A percentile compares a stretch with the other conserved stretches of the same genome.
Conservation (phyloP, 2,888 invertebrate genomes). For the Brachynemurus nebulosus region DNA sequence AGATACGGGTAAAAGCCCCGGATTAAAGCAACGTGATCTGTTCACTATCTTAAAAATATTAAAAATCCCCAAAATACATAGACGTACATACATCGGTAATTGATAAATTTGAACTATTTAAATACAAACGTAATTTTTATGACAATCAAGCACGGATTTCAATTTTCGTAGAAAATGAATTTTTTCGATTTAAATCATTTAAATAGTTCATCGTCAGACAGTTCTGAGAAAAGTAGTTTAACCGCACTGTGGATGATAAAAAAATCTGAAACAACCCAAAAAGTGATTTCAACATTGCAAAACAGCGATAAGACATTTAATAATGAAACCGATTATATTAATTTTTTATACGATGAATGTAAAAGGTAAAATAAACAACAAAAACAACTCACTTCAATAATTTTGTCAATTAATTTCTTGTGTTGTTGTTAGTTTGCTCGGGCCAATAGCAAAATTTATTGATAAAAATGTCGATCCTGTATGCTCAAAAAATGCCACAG, state of each 20-base stretch:
- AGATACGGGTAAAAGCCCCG: no score
- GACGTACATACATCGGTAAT: no score
- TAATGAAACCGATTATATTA: neutral
- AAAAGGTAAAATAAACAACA: neutral
- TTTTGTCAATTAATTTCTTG: neutral
- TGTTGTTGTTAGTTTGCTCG: neutral
- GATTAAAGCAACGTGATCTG: no score
- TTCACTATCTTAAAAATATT: no score
- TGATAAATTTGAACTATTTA: no score
- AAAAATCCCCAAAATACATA: no score
- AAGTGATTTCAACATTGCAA: neutral
- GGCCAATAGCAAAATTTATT: neutral
- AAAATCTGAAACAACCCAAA: neutral
- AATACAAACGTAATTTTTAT: no score
- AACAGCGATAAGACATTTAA: neutral
- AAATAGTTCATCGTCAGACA: no score
- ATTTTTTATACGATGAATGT: neutral
- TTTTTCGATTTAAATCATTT: no score
- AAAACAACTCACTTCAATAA: neutral
- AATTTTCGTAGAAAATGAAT: no score
- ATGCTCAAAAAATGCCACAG: neutral
- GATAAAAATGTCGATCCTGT: neutral
- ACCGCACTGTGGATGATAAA: neutral
- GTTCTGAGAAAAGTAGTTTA: no score
- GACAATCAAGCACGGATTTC: no score